These are phyloP conservation scores for Camponotus pennsylvanicus DNA, from an alignment of 1,140 invertebrate species.

Conservation along the genomic window DNA sequence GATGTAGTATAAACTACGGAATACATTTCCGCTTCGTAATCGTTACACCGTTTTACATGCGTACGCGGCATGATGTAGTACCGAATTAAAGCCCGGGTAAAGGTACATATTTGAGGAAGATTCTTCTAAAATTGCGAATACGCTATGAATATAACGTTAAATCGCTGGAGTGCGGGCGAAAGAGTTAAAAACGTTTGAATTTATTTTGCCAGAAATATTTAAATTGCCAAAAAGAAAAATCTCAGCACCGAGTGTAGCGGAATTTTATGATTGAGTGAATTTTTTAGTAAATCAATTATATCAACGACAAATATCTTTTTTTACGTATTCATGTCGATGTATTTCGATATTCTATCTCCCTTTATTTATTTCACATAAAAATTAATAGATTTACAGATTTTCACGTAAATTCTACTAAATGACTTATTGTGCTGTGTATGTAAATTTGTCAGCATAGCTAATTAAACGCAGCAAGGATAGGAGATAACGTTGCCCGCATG, in stretches of 20 bases:
- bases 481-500: slow-evolving; percentile 42
- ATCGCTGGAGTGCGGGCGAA: slow-evolving; percentile 12
- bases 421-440: slow-evolving; percentile 30
- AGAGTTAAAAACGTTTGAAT: slow-evolving; percentile 52
- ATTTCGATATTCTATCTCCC: neutral
- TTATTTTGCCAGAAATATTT: slow-evolving; percentile 6
- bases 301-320: slow-evolving; percentile 2
- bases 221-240: slow-evolving; percentile 37
- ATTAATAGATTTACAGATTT: neutral
- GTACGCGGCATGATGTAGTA: neutral
- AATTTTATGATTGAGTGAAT: slow-evolving; percentile 33
- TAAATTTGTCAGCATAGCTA: slow-evolving; percentile 52
- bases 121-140: slow-evolving; percentile 59
- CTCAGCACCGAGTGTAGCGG: neutral
- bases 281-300: slow-evolving; percentile 39
- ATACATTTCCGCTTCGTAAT: slow-evolving; percentile 7
- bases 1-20: no score
- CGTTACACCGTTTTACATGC: slow-evolving; percentile 6
- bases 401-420: slow-evolving; percentile 8
- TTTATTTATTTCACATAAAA: slow-evolving; percentile 13
- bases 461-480: slow-evolving; percentile 49
- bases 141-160: slow-evolving; percentile 39
- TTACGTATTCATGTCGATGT: neutral
- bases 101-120: slow-evolving; percentile 48
- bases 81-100: slow-evolving; percentile 43